Base-by-base conservation (phyloP, 2,113 vertebrate genomes). In the Alethe diademata region DNA sequence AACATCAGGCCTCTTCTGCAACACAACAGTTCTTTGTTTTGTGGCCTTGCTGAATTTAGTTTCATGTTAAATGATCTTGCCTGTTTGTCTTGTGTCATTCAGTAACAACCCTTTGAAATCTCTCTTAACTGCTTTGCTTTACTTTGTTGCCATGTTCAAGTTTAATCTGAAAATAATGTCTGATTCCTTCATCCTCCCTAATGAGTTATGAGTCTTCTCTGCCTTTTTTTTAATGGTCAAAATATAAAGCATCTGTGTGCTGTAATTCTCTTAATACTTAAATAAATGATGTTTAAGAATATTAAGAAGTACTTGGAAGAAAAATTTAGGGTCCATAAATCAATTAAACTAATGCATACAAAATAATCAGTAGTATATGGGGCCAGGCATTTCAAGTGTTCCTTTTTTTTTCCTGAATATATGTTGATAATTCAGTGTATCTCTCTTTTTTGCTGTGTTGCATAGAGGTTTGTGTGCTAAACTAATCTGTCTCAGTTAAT, bases 61-160 rank as follows among this genome's bases (percentile, higher is more conserved):
- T 86, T 87, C 9, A 6, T 86, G 48, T 94, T 88, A 94, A 97
- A 95, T 28, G 53, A 45, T 94, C 83, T 81, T 91, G 76, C 89
- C 93, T 95, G 86, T 88, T 94, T 95, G 84, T 92, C 92, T 96
- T 67, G 83, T 91, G 93, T 95, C 95, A 90, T 90, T 94, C 92
- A 93, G 66, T 54, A 95, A 94, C 56, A 92, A 69, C 65, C 36
- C 71, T 90, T 88, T 85, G 86, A 96, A 97, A 96, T 64, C 72
- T 85, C 31, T 88, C 45, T 31, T 71, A 94, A 71, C 61, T 78
- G 69, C 95, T 96, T 94, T 78, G 60, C 58, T 93, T 95, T 72
- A 67, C 84, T 95, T 96, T 66, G 85, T 94, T 91, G 38, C 85
- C 17, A 9, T 89, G 48, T 86, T 87, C 86, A 57, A 82, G 64